Evolutionary conservation across 2,888 invertebrate genomes (phyloP).

Genomic region (Zelleria hepariella): DNA sequence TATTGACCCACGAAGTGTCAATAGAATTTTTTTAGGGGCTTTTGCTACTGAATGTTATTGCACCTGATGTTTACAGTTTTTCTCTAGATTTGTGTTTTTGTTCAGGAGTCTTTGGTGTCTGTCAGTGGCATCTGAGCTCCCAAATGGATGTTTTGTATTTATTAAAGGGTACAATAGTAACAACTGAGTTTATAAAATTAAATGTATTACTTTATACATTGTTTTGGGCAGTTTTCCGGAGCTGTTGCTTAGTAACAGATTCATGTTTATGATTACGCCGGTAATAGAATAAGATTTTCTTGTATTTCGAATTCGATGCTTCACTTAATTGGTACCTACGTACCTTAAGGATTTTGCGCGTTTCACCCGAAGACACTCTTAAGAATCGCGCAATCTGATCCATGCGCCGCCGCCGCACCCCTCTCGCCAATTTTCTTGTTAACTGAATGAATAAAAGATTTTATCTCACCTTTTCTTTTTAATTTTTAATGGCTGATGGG

Average conservation of each 20-base stretch:
- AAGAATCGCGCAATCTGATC: conserved; percentile 66
- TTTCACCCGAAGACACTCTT: conserved; percentile 61
- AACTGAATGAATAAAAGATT: conserved; percentile 72
- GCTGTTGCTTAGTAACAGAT: background rate
- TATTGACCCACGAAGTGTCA: background rate
- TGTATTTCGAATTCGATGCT: background rate
- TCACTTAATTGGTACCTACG: background rate
- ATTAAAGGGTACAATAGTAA: background rate
- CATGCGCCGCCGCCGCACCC: conserved; percentile 37
- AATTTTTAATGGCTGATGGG: conserved; percentile 70
- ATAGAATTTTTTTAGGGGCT: background rate
- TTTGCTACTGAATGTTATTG: background rate
- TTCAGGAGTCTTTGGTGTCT: background rate
- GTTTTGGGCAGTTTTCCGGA: background rate
- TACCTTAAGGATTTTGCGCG: conserved; percentile 19
- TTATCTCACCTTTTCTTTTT: conserved; percentile 69
- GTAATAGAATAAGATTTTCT: background rate
- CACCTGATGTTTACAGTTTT: background rate
- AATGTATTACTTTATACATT: background rate
- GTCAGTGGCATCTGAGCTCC: background rate
- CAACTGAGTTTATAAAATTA: background rate
- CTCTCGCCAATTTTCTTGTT: conserved; percentile 70
- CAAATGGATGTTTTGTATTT: background rate
- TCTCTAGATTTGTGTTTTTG: background rate
- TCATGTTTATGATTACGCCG: background rate